Conservation (phyloP, 1,140 invertebrate species). For the Drosophila ficusphila region DNA sequence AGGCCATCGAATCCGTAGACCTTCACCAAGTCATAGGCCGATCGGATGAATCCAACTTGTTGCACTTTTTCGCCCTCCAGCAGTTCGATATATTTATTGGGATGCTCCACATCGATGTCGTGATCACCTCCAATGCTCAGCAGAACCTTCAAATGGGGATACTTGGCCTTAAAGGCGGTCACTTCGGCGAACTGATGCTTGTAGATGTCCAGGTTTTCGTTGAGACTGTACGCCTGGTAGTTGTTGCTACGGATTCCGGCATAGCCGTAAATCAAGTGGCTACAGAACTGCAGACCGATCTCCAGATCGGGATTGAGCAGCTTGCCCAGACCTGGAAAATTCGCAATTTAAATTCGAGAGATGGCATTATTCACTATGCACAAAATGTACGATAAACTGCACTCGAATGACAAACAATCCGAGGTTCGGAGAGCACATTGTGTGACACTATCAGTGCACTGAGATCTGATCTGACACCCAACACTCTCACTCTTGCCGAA, state of each 20-base stretch:
- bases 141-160: conserved; percentile 89
- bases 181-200: conserved; percentile 89
- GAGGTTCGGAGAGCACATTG: conserved; percentile 2
- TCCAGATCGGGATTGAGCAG: conserved; percentile 91
- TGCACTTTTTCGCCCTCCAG: conserved; percentile 89
- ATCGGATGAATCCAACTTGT: conserved; percentile 90
- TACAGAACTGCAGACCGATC: conserved; percentile 90
- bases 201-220: conserved; percentile 89
- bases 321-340: conserved; percentile 88
- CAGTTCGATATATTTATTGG: conserved; percentile 83
- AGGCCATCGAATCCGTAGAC: conserved; percentile 93
- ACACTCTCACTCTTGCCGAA: conserved; percentile 7
- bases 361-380: conserved; percentile 2
- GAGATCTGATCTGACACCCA: conserved; percentile 12
- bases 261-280: conserved; percentile 94
- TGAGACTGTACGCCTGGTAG: conserved; percentile 88
- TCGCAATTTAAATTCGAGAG: neutral
- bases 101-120: conserved; percentile 86
- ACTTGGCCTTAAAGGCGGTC: conserved; percentile 89
- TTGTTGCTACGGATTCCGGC: conserved; percentile 89
- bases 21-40: conserved; percentile 88
- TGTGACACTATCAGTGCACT: conserved; percentile 5
- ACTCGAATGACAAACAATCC: conserved; percentile 31
- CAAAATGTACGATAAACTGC: conserved; percentile 4
- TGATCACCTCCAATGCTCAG: conserved; percentile 90